Percentiles rank a stretch among this genome's conserved stretches.
phyloP scores from a whole-genome alignment of 2,888 invertebrate species.

The Eupithecia insigniata region DNA sequence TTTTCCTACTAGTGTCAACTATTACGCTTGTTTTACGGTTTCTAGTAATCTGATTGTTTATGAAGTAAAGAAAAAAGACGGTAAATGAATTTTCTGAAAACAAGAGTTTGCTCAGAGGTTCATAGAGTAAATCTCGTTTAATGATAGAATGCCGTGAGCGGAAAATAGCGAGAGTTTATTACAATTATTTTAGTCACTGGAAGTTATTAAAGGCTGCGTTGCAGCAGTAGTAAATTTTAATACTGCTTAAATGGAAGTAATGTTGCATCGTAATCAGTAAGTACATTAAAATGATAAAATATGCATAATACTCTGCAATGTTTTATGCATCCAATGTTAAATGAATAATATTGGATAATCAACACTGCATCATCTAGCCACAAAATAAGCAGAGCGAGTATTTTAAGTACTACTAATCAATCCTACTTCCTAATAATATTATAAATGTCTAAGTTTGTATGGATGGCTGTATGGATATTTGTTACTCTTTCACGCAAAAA shows the following conservation, averaged over 20 bases:
- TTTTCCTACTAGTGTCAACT: conserved; percentile 77
- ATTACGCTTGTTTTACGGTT: conserved; percentile 71
- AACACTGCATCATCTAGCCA: neutral
- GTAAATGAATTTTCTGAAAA: conserved; percentile 51
- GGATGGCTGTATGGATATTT: too few species aligned
- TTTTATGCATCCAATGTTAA: neutral
- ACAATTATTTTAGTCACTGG: conserved; percentile 46
- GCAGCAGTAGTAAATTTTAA: conserved; percentile 21
- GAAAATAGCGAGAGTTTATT: conserved; percentile 44
- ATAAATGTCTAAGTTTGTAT: too few species aligned
- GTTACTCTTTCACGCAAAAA: too few species aligned
- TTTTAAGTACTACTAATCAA: too few species aligned
- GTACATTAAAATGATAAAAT: neutral
- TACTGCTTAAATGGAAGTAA: conserved; percentile 11
- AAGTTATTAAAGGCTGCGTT: conserved; percentile 34
- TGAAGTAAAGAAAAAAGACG: conserved; percentile 54
- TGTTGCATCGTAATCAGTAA: conserved; percentile 8
- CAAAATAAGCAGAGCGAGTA: neutral
- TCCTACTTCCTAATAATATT: too few species aligned
- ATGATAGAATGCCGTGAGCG: conserved; percentile 51
- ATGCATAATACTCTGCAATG: neutral
- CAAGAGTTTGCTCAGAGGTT: conserved; percentile 50
- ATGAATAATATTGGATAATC: neutral
- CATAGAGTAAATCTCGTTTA: conserved; percentile 48
- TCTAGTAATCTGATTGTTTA: conserved; percentile 64